Percentiles rank a stretch among this genome's conserved stretches.
These are phyloP conservation scores for Apolygus lucorum DNA, from an alignment of 1,140 invertebrate species.

Conservation along the genomic window DNA sequence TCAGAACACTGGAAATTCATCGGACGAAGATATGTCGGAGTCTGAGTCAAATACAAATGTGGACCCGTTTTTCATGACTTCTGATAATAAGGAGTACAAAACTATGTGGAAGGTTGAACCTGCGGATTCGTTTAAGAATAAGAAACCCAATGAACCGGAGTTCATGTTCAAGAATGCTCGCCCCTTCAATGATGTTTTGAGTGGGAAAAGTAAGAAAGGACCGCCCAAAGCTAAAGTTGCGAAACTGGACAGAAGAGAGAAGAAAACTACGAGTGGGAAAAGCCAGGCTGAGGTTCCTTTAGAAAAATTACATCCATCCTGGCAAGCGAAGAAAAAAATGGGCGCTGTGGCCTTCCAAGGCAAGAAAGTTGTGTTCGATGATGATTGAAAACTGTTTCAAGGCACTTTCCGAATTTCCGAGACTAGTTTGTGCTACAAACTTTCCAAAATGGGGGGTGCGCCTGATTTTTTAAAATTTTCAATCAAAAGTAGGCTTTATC, in stretches of 20 bases:
- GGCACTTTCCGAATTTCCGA: too few relatives aligned
- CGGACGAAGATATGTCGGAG: too few relatives aligned
- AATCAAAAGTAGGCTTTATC: too few relatives aligned
- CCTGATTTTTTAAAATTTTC: too few relatives aligned
- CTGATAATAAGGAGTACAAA: slow-evolving; percentile 5
- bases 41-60: not conserved
- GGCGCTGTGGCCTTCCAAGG: not conserved
- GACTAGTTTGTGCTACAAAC: too few relatives aligned
- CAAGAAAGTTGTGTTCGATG: slow-evolving; percentile 11
- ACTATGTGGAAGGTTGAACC: not conserved
- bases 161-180: not conserved
- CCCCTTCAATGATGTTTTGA: not conserved
- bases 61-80: not conserved
- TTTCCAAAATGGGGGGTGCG: too few relatives aligned
- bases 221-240: not conserved
- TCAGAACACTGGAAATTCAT: too few relatives aligned
- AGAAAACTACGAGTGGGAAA: not conserved
- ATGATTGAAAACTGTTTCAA: too few relatives aligned
- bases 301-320: not conserved
- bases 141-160: not conserved
- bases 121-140: not conserved
- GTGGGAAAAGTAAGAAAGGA: not conserved
- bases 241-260: not conserved
- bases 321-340: slow-evolving; percentile 8
- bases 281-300: not conserved